These are phyloP conservation scores for Chromoteleia sp. DNA, from an alignment of 2,888 invertebrate genomes.

Conservation along the genomic window DNA sequence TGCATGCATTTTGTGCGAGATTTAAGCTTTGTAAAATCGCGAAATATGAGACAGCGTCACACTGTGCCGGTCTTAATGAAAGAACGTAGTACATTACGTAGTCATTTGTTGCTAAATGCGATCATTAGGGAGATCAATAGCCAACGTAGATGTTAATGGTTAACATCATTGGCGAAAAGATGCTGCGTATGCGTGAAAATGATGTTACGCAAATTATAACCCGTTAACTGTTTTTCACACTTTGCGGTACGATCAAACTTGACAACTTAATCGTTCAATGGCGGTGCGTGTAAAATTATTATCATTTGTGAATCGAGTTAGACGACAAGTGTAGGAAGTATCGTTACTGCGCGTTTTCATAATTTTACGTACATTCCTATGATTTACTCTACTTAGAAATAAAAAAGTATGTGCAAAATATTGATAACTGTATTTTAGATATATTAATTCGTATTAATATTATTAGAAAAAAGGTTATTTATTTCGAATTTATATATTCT, in stretches of 20 bases:
- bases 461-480: too few relatives aligned
- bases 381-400: too few relatives aligned
- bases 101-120: constrained; percentile 69
- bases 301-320: constrained; percentile 4
- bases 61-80: constrained; percentile 63
- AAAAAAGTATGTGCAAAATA: too few relatives aligned
- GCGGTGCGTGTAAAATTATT: neutral
- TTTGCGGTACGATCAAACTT: neutral
- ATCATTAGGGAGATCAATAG: constrained; percentile 67
- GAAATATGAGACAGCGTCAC: constrained; percentile 29
- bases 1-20: constrained; percentile 25
- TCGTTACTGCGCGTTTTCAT: neutral
- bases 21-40: constrained; percentile 40
- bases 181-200: constrained; percentile 20
- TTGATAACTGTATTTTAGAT: too few relatives aligned
- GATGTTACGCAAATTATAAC: constrained; percentile 40
- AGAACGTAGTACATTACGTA: constrained; percentile 16
- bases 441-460: too few relatives aligned
- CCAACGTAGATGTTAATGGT: constrained; percentile 30
- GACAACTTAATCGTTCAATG: constrained; percentile 16
- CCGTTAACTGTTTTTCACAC: constrained; percentile 23
- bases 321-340: neutral
- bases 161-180: neutral
- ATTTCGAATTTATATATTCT: too few relatives aligned
- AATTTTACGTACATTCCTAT: neutral